Evolutionary conservation across 2,113 vertebrate genomes (phyloP), one percentile per base, ranked within the genome.

Genomic region (Rafetus swinhoei): DNA sequence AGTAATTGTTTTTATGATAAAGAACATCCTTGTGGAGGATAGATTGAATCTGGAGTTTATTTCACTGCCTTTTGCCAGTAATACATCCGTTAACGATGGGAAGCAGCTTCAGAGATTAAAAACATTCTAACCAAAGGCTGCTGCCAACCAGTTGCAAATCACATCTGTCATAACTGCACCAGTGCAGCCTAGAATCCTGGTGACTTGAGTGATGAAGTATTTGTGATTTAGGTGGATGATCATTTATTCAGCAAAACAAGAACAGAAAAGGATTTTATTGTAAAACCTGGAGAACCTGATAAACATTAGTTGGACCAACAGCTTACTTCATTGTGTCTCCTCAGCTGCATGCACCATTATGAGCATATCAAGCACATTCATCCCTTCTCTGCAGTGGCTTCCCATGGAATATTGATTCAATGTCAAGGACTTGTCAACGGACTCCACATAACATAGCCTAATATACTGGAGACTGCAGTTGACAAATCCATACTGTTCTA

Each of bases 61-160:
- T 95, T 95, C 7, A 35, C 81, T 89, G 50, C 81, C 79, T 60
- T 95, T 95, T 89, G 87, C 87, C 90, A 95, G 52, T 90, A 91
- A 87, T 82, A 79, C 15, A 92, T 94, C 81, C 3, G 0, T 83
- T 94, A 89, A 96, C 79, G 56, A 90, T 83, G 79, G 79, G 85
- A 96, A 96, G 87, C 76, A 87, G 74, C 18, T 96, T 83, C 29
- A 62, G 79, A 96, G 90, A 94, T 93, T 94, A 92, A 96, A 95
- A 96, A 79, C 65, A 88, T 83, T 88, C 60, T 86, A 94, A 95
- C 35, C 19, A 94, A 95, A 95, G 91, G 22, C 94, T 95, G 56
- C 95, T 89, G 92, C 56, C 89, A 88, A 25, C 2, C 25, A 82
- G 32, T 95, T 92, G 74, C 87, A 95, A 90, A 93, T 94, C 83